Conservation (phyloP, 2,797 vertebrate species). For the Phrynocephalus forsythii region DNA sequence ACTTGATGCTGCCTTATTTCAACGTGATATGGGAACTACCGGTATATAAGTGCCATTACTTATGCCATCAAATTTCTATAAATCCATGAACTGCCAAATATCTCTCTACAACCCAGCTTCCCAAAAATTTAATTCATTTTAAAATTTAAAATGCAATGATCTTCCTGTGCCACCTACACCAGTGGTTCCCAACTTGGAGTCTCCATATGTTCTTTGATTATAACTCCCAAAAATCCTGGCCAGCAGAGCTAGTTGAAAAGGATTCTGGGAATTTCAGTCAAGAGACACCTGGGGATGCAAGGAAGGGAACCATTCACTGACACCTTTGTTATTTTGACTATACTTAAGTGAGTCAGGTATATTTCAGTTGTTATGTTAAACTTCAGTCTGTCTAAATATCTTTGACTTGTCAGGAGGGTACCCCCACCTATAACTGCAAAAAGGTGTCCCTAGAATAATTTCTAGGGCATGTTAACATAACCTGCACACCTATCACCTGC, state of each 20-base stretch:
- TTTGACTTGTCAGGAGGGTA: no score
- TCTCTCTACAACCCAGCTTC: background rate
- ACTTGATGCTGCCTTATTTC: conserved; percentile 15
- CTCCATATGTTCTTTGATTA: no score
- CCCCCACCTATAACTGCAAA: no score
- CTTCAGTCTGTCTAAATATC: background rate
- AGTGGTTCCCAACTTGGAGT: no score
- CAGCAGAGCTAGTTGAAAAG: no score
- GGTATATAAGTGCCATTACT: background rate
- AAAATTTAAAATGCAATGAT: background rate
- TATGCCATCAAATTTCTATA: conserved; percentile 6
- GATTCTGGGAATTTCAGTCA: no score
- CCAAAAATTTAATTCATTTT: background rate
- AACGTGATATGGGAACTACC: background rate
- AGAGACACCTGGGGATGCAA: no score
- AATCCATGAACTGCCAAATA: background rate
- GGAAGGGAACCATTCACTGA: background rate
- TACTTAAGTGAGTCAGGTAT: background rate
- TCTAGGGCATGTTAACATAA: no score
- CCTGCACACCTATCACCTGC: no score
- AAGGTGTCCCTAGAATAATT: no score
- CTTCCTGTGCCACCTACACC: background rate
- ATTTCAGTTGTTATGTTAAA: background rate
- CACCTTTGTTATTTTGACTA: background rate
- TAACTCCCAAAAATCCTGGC: no score